phyloP scores from a whole-genome alignment of 2,113 vertebrate species.

The Pelecanus crispus region DNA sequence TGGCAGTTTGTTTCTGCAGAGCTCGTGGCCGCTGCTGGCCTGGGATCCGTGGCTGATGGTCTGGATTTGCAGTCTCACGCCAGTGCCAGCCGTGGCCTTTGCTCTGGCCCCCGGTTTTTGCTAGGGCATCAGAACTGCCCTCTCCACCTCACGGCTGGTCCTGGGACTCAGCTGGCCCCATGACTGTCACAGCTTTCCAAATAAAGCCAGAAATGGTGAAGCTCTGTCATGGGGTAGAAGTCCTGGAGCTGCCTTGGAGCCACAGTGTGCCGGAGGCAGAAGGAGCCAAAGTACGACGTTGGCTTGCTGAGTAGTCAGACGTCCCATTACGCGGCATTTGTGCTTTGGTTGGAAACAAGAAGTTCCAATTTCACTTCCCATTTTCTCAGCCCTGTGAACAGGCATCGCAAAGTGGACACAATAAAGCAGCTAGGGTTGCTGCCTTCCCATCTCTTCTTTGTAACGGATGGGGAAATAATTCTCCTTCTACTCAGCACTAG shows the following conservation, averaged over 20 bases:
- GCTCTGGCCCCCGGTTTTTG: background rate
- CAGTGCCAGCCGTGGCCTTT: background rate
- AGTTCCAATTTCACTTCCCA: background rate
- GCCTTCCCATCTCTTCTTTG: background rate
- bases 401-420: background rate
- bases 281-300: fast-evolving
- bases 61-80: background rate
- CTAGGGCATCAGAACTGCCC: background rate
- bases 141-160: background rate
- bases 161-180: fast-evolving
- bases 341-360: background rate
- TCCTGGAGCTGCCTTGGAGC: background rate
- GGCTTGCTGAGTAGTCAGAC: background rate
- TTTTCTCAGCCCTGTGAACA: background rate
- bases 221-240: background rate
- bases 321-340: fast-evolving
- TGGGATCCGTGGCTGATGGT: fast-evolving
- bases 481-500: fast-evolving
- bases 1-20: background rate
- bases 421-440: background rate
- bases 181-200: background rate
- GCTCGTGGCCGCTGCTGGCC: background rate
- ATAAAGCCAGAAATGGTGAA: background rate
- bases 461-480: background rate
- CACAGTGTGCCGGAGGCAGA: fast-evolving